phyloP scores from a whole-genome alignment of 2,113 vertebrate species.

The Lichenostomus cassidix region DNA sequence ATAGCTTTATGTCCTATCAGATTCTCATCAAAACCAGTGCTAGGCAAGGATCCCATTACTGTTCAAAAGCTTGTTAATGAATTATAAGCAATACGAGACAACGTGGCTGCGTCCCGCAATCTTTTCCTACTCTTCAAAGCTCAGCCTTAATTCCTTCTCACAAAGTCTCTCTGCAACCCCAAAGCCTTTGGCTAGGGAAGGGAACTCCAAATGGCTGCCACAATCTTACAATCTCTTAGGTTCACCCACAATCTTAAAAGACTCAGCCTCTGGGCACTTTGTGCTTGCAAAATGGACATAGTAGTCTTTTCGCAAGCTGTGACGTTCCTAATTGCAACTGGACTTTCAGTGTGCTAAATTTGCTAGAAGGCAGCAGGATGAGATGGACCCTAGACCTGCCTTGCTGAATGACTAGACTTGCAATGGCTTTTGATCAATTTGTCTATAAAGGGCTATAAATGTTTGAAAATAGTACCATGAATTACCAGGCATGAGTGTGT shows the following conservation, averaged over 20 bases:
- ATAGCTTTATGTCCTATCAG: constrained; percentile 30
- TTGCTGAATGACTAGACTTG: not conserved
- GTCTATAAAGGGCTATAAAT: not conserved
- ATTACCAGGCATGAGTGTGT: not conserved
- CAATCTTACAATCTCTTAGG: not conserved
- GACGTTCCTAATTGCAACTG: not conserved
- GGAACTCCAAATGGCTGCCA: not conserved
- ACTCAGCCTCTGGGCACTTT: not conserved
- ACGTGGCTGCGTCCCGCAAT: not conserved
- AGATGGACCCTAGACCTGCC: not conserved
- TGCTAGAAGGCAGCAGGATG: not conserved
- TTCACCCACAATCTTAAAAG: not conserved
- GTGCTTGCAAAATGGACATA: not conserved
- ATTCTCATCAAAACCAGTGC: constrained; percentile 31
- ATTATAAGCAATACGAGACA: not conserved
- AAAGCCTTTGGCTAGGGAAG: not conserved
- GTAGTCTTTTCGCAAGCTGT: not conserved
- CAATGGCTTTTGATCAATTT: not conserved
- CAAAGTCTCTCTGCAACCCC: not conserved
- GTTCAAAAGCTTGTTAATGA: constrained; percentile 18
- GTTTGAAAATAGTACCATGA: not conserved
- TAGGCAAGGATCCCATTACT: not conserved
- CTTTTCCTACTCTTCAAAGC: not conserved
- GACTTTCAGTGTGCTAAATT: not conserved
- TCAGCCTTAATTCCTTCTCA: not conserved